Evolutionary conservation across 1,140 invertebrate genomes (phyloP).

Genomic region (Aphelinus atriplicis): DNA sequence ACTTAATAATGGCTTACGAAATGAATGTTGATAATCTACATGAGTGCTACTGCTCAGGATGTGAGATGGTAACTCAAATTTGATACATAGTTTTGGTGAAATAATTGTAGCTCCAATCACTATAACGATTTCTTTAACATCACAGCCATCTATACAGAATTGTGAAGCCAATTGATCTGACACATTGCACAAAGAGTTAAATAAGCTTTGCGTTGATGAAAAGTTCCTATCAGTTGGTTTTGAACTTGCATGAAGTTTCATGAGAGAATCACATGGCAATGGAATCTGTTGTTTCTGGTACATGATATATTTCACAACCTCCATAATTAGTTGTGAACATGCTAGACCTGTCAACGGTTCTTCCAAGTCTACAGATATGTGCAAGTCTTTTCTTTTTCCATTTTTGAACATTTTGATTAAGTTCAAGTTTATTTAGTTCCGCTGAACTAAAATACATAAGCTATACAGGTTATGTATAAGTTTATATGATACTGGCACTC

Average conservation of each 20-base stretch:
- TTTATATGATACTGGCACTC: too few relatives aligned
- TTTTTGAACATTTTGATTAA: conserved; percentile 47
- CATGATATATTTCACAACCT: conserved; percentile 60
- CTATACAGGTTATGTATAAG: too few relatives aligned
- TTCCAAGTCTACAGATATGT: conserved; percentile 55
- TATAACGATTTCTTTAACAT: conserved; percentile 57
- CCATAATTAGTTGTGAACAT: conserved; percentile 56
- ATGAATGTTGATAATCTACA: conserved; percentile 53
- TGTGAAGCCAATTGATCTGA: conserved; percentile 53
- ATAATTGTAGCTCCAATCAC: conserved; percentile 58
- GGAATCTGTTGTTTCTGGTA: conserved; percentile 64
- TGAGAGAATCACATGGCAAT: conserved; percentile 55
- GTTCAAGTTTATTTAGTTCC: too few relatives aligned
- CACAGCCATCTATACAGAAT: conserved; percentile 51
- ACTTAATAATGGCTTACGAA: conserved; percentile 54
- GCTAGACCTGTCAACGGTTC: conserved; percentile 57
- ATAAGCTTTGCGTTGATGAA: conserved; percentile 47
- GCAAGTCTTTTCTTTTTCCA: conserved; percentile 44
- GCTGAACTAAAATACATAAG: too few relatives aligned
- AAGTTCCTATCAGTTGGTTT: conserved; percentile 54
- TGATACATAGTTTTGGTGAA: conserved; percentile 57
- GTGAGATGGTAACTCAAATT: conserved; percentile 52
- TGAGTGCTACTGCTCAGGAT: conserved; percentile 57
- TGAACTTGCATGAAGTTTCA: conserved; percentile 47
- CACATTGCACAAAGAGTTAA: conserved; percentile 46